Percentiles rank a stretch among this genome's conserved stretches.
Evolutionary conservation across 2,797 vertebrate species (phyloP).

Genomic region (Rhabdophis nuchalis): DNA sequence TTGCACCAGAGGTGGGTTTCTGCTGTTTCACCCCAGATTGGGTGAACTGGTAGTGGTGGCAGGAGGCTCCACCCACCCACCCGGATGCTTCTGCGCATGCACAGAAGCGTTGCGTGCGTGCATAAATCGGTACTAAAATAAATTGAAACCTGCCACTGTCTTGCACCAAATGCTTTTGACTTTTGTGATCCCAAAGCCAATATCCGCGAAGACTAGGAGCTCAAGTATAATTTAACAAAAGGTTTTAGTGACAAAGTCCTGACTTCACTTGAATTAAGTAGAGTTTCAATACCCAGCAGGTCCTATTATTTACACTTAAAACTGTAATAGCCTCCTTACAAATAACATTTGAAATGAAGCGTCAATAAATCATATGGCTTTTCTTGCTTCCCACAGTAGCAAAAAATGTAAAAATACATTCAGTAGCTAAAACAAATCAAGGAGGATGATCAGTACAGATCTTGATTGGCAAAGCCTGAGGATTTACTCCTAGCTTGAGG

Average conservation of each 20-base stretch:
- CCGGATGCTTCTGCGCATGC: too few relatives aligned
- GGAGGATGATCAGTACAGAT: slow-evolving; percentile 1
- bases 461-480: background rate
- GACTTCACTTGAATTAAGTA: slow-evolving; percentile 20
- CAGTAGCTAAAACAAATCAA: background rate
- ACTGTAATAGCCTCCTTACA: slow-evolving; percentile 6
- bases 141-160: too few relatives aligned
- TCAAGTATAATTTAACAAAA: background rate
- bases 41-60: too few relatives aligned
- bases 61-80: too few relatives aligned
- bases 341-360: slow-evolving; percentile 38
- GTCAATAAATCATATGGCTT: slow-evolving; percentile 6
- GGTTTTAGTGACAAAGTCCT: background rate
- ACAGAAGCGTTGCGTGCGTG: too few relatives aligned
- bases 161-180: background rate
- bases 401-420: background rate
- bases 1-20: too few relatives aligned
- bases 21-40: too few relatives aligned
- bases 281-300: background rate
- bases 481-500: background rate
- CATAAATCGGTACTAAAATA: too few relatives aligned
- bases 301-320: slow-evolving; percentile 42
- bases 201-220: background rate
- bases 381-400: slow-evolving; percentile 20
- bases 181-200: background rate